Conservation (phyloP, 2,888 invertebrate genomes). For the Microdon myrmicae region DNA sequence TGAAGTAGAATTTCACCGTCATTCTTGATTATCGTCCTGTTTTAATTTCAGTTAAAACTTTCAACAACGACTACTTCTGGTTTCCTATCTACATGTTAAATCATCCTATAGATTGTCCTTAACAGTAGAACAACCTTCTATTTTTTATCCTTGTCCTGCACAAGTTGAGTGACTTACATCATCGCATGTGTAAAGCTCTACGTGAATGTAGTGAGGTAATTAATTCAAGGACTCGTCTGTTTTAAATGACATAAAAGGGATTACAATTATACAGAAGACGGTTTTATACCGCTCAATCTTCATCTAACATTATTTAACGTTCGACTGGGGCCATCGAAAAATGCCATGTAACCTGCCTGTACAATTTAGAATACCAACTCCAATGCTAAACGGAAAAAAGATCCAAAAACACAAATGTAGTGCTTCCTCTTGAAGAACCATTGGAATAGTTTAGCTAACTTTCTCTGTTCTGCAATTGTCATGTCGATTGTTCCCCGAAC, state of each 20-base stretch:
- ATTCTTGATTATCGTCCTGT: slow-evolving; percentile 48
- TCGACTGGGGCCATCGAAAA: background rate
- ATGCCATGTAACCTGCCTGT: slow-evolving; percentile 21
- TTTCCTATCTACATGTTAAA: too few relatives aligned
- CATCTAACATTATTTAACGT: background rate
- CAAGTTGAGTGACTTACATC: too few relatives aligned
- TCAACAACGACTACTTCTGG: slow-evolving; percentile 35
- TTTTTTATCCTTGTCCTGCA: background rate
- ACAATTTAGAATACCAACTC: slow-evolving; percentile 11
- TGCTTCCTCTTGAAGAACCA: slow-evolving; percentile 40
- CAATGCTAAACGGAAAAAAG: slow-evolving; percentile 3
- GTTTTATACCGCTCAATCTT: slow-evolving; percentile 35
- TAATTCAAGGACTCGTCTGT: slow-evolving; percentile 62
- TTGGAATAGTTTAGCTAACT: slow-evolving; percentile 20
- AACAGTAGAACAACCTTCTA: too few relatives aligned
- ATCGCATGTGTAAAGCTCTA: slow-evolving; percentile 1
- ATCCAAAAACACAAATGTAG: slow-evolving; percentile 25
- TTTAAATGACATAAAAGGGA: slow-evolving; percentile 67
- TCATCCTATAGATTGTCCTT: too few relatives aligned
- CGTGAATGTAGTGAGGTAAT: slow-evolving; percentile 33
- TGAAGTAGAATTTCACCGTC: slow-evolving; percentile 48
- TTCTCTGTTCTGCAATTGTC: slow-evolving; percentile 30
- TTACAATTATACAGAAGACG: slow-evolving; percentile 64
- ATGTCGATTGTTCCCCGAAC: slow-evolving; percentile 38
- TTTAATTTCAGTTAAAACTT: slow-evolving; percentile 46